Evolutionary conservation across 2,797 vertebrate genomes (phyloP).

Genomic region (Lagorchestes hirsutus): DNA sequence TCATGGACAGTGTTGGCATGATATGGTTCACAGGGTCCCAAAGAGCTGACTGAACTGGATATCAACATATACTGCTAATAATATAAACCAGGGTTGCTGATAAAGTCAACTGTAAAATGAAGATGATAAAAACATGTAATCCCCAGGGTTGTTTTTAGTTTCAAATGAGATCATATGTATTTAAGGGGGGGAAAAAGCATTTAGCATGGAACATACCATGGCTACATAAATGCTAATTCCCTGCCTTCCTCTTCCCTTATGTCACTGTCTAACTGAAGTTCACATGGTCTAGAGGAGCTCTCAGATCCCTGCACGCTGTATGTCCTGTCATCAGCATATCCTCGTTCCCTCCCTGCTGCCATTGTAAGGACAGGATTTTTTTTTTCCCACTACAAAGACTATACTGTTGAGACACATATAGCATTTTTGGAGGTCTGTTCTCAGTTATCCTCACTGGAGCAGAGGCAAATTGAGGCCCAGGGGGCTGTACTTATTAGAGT

Average conservation of each 20-base stretch:
- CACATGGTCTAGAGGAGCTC: background rate
- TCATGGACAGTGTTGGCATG: background rate
- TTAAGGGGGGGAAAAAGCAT: no score
- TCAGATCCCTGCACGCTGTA: background rate
- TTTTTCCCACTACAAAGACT: background rate
- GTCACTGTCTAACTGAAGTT: background rate
- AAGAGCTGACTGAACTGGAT: background rate
- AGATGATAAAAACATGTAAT: background rate
- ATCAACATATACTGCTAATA: background rate
- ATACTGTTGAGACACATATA: background rate
- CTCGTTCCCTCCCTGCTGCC: background rate
- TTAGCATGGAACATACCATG: background rate
- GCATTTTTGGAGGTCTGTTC: background rate
- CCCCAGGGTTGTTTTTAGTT: background rate
- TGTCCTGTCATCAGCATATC: background rate
- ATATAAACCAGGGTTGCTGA: background rate
- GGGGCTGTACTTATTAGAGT: background rate
- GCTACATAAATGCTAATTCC: background rate
- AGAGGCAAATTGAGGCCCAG: background rate
- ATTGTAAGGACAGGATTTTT: background rate
- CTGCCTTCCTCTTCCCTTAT: background rate
- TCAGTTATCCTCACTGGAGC: background rate
- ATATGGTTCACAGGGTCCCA: background rate
- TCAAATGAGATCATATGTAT: background rate
- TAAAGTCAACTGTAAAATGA: background rate